Conservation (phyloP, 2,797 vertebrate genomes). For the Propithecus perrieri region DNA sequence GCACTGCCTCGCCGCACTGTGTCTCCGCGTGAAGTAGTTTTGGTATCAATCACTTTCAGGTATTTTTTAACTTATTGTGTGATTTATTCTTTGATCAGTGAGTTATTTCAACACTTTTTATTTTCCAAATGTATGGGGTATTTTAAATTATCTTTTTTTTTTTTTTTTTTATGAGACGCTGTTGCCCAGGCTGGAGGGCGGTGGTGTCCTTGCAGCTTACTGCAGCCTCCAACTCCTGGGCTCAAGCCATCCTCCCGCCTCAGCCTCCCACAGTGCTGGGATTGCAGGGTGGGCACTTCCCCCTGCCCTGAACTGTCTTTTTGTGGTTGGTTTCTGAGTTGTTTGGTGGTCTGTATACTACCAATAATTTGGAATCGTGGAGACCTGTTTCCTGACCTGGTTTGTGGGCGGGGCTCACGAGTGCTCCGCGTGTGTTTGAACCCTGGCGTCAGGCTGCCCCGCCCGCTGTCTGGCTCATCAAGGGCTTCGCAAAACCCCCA, state of each 20-base stretch:
- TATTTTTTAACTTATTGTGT: background rate
- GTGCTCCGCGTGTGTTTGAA: accelerated
- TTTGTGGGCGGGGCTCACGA: accelerated
- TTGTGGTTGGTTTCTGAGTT: background rate
- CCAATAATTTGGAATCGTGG: background rate
- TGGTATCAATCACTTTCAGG: background rate
- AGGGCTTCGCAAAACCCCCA: accelerated
- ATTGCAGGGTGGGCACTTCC: no score
- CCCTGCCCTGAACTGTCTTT: no score
- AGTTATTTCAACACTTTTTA: background rate
- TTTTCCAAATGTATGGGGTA: background rate
- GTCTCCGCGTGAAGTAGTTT: background rate
- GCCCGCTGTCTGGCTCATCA: accelerated
- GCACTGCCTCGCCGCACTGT: background rate
- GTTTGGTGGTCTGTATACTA: background rate
- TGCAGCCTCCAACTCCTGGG: background rate
- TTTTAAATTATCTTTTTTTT: background rate
- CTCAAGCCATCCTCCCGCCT: background rate
- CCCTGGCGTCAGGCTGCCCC: accelerated
- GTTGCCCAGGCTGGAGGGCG: background rate
- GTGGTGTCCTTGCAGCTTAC: background rate
- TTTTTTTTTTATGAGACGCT: background rate
- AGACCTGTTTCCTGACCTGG: background rate
- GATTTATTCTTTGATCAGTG: no score
- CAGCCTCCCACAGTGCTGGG: background rate